Evolutionary conservation across 2,888 invertebrate species (phyloP), one percentile per base, ranked within the genome.

Genomic region (Nomada fabriciana): DNA sequence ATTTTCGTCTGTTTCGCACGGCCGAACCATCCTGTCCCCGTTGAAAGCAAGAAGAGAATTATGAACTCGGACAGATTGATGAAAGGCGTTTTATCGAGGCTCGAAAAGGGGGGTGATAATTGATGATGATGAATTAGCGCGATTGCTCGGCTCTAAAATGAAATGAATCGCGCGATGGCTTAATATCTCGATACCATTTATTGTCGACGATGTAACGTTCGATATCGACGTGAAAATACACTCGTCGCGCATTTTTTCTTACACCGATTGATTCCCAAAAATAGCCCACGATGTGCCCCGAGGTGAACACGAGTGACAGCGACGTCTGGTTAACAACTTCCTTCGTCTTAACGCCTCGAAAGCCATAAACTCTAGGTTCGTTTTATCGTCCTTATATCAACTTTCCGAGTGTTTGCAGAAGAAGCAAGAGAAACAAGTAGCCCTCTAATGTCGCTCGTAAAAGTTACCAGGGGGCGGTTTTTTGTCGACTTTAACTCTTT

Each of bases 301-400:
- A 10, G 20, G n/a, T 57, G 23, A 53, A 52, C 29, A 59, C 68
- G 64, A 73, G 25, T 57, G 84, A 75, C 82, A 77, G 59, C 72
- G 60, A 73, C 75, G 74, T 72, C 84, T 84, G 81, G 80, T 86
- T 86, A 89, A 89, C 88, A 89, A 86, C 89, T 90, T 90, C 88
- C 88, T 90, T 72, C 85, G 88, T 77, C 86, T 88, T 87, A 86
- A 86, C 86, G 83, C 85, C 86, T 80, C 82, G 84, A 83, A 82
- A 84, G 81, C 83, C 87, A 83, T 89, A 89, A 90, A 90, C 85
- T 83, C 76, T 47, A 71, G 84, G 84, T 73, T 78, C 86, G 84
- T 87, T 91, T 90, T 90, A 91, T 91, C 91, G 86, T 82, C 80
- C 85, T 84, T 78, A 71, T 85, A 88, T 89, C 87, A 88, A 86